Evolutionary conservation across 2,888 invertebrate genomes (phyloP), one percentile per base, ranked within the genome.

Genomic region (Alitta virens): DNA sequence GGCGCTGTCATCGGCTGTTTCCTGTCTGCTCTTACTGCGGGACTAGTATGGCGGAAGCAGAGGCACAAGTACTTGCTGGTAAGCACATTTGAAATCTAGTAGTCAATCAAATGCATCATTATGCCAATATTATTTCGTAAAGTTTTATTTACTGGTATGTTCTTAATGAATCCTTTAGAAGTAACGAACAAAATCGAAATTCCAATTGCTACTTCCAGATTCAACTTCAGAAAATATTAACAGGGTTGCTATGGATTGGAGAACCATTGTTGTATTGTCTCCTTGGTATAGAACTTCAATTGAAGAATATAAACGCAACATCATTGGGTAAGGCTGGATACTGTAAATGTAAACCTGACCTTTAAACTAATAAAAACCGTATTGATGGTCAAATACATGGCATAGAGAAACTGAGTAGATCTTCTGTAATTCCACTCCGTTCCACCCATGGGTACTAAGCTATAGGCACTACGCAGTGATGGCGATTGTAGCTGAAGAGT

Each of bases 261-360:
- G 94, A 96, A 80, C 94, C 95, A 0, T 90, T 94, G 77, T 85
- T 96, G 7, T 96, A 95, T 78, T 89, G 90, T 0, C 85, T 95
- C 21, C 95, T 95, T 14, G 95, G 95, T 1, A 89, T 92, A 12
- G 91, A 93, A 83, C 87, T 96, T 63, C 90, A 89, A 75, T 86
- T 94, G 62, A 78, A 73, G 14, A 77, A 66, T 27, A 64, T 75
- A 12, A 62, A 64, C 23, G 63, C 53, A 25, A n/a, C 55, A 12
- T 54, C 51, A 14, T 56, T 66, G 24, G 66, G 66, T 66, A 62
- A 40, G 53, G 2, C 33, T 24, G 5, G 16, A 23, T 21, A 5
- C 49, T 49, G 23, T 16, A 3, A 23, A 49, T 49, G 3, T 21
- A 16, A 5, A 49, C 23, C 18, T 49, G 23, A 49, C 23, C 23